Percentiles rank a stretch among this genome's conserved stretches.
These are phyloP conservation scores for Neoniphon sammara DNA, from an alignment of 2,797 vertebrate species.

Conservation along the genomic window DNA sequence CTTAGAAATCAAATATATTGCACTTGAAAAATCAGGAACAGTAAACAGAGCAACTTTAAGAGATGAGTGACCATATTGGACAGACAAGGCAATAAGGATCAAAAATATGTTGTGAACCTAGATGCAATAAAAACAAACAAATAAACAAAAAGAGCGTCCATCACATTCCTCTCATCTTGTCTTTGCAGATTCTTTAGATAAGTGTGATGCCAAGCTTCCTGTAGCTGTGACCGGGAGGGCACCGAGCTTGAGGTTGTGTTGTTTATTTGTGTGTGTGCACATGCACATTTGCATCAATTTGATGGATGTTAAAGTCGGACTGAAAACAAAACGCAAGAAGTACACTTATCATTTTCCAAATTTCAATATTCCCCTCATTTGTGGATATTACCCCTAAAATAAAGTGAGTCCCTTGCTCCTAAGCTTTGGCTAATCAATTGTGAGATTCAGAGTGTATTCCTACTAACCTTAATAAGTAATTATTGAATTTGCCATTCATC, in stretches of 20 bases:
- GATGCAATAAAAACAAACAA: background rate
- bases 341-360: conserved; percentile 16
- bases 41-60: conserved; percentile 46
- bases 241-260: conserved; percentile 24
- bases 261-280: background rate
- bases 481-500: conserved; percentile 15
- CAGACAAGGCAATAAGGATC: conserved; percentile 37
- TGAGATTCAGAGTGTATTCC: conserved; percentile 30
- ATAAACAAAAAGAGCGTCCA: conserved; percentile 20
- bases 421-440: background rate
- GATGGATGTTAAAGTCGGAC: conserved; percentile 16
- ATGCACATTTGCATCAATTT: conserved; percentile 24
- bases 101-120: conserved; percentile 16
- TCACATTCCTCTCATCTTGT: conserved; percentile 29
- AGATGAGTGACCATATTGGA: conserved; percentile 25
- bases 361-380: conserved; percentile 4
- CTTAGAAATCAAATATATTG: conserved; percentile 72
- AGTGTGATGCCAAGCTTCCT: conserved; percentile 13
- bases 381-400: conserved; percentile 13
- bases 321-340: conserved; percentile 8
- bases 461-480: background rate
- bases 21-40: conserved; percentile 59
- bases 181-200: conserved; percentile 31
- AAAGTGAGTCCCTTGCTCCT: conserved; percentile 8
- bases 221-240: conserved; percentile 14